Conservation (phyloP, 2,888 invertebrate genomes). For the Cheilosia vernalis region DNA sequence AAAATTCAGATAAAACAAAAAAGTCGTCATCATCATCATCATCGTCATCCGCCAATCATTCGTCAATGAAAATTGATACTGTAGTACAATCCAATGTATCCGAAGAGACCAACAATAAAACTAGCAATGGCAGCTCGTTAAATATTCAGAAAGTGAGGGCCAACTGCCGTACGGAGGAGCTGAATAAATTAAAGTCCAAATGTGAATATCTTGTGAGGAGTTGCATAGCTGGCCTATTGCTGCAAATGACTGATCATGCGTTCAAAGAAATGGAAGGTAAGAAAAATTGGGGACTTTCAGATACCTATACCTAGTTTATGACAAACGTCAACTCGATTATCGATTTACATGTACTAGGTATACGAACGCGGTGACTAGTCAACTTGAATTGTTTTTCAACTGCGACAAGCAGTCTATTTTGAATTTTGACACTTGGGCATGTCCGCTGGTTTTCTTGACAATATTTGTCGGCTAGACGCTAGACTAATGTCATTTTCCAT, state of each 20-base stretch:
- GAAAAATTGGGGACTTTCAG: too few species aligned
- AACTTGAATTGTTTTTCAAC: too few species aligned
- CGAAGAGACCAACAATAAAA: conserved; percentile 73
- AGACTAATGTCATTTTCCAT: too few species aligned
- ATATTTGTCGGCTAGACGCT: too few species aligned
- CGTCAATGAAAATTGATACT: conserved; percentile 74
- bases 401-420: too few species aligned
- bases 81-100: conserved; percentile 82
- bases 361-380: too few species aligned
- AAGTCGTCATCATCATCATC: conserved; percentile 64
- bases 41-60: conserved; percentile 72
- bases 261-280: conserved; percentile 94
- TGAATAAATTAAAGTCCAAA: conserved; percentile 89
- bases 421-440: too few species aligned
- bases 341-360: too few species aligned
- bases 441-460: too few species aligned
- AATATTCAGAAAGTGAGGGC: conserved; percentile 88
- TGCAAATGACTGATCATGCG: conserved; percentile 91
- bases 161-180: conserved; percentile 91
- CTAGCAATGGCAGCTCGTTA: conserved; percentile 73
- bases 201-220: conserved; percentile 91
- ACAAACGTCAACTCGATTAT: too few species aligned
- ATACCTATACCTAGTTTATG: too few species aligned
- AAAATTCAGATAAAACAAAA: conserved; percentile 68
- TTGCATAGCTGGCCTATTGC: conserved; percentile 91